phyloP scores from a whole-genome alignment of 2,113 vertebrate species.

The Chascanopsetta lugubris region DNA sequence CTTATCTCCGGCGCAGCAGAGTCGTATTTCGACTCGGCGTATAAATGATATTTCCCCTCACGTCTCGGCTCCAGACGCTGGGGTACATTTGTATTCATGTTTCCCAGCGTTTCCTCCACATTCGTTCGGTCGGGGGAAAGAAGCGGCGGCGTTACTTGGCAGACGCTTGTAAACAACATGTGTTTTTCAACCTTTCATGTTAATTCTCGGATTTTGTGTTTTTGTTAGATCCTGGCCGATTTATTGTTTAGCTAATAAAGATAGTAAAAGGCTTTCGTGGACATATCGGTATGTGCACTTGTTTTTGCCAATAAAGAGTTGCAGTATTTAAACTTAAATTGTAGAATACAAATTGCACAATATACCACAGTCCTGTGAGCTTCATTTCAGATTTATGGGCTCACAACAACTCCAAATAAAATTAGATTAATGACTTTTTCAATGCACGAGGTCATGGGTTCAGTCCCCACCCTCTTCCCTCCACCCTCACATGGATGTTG shows the following conservation, averaged over 20 bases:
- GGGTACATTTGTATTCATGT: constrained; percentile 12
- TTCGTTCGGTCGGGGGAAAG: constrained; percentile 7
- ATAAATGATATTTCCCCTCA: background rate
- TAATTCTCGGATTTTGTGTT: constrained; percentile 18
- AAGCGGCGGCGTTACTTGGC: constrained; percentile 33
- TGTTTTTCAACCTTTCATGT: constrained; percentile 9
- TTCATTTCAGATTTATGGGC: too few species aligned
- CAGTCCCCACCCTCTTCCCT: too few species aligned
- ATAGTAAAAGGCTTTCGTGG: background rate
- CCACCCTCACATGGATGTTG: too few species aligned
- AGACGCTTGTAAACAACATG: constrained; percentile 31
- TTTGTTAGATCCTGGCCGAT: background rate
- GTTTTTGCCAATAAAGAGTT: background rate
- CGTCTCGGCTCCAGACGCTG: constrained; percentile 4
- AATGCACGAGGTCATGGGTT: too few species aligned
- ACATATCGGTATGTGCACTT: too few species aligned
- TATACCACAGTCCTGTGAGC: too few species aligned
- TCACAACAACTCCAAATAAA: too few species aligned
- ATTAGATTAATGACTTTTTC: too few species aligned
- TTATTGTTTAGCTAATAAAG: background rate
- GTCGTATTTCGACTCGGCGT: background rate
- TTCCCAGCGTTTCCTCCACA: constrained; percentile 3
- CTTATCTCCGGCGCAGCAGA: constrained; percentile 23
- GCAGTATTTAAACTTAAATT: background rate
- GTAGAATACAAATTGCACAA: too few species aligned